Evolutionary conservation across 2,888 invertebrate species (phyloP).

Genomic region (Athalia circularis): DNA sequence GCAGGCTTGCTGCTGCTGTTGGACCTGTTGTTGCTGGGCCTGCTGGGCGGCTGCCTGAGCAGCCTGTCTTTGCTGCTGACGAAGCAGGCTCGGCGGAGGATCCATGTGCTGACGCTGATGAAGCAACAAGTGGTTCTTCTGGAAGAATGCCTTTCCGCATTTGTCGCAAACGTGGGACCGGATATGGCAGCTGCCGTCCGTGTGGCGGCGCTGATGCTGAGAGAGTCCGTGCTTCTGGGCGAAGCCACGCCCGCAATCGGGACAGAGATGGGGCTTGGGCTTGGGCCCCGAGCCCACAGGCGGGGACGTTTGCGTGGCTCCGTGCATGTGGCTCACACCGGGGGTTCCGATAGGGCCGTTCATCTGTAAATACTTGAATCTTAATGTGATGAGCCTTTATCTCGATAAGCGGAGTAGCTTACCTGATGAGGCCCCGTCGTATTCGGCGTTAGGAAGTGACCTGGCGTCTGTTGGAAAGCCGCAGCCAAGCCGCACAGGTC

Average conservation of each 20-base stretch:
- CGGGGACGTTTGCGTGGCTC: constrained; percentile 72
- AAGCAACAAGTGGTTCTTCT: constrained; percentile 88
- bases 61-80: constrained; percentile 71
- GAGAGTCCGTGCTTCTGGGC: constrained; percentile 89
- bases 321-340: constrained; percentile 71
- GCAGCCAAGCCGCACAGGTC: constrained; percentile 88
- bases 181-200: constrained; percentile 87
- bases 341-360: constrained; percentile 71
- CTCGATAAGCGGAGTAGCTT: constrained; percentile 46
- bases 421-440: constrained; percentile 71
- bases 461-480: constrained; percentile 81
- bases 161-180: constrained; percentile 87
- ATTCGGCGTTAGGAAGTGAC: constrained; percentile 77
- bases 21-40: constrained; percentile 58
- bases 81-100: constrained; percentile 76
- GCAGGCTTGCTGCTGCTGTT: constrained; percentile 59
- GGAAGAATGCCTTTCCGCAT: constrained; percentile 90
- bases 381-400: constrained; percentile 49
- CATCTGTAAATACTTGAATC: constrained; percentile 64
- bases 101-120: constrained; percentile 90
- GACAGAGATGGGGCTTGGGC: constrained; percentile 86
- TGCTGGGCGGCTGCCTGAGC: constrained; percentile 72
- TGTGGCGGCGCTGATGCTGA: constrained; percentile 87
- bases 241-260: constrained; percentile 88
- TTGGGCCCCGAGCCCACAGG: constrained; percentile 74